phyloP scores from a whole-genome alignment of 1,140 invertebrate species.

The Monochamus saltuarius region DNA sequence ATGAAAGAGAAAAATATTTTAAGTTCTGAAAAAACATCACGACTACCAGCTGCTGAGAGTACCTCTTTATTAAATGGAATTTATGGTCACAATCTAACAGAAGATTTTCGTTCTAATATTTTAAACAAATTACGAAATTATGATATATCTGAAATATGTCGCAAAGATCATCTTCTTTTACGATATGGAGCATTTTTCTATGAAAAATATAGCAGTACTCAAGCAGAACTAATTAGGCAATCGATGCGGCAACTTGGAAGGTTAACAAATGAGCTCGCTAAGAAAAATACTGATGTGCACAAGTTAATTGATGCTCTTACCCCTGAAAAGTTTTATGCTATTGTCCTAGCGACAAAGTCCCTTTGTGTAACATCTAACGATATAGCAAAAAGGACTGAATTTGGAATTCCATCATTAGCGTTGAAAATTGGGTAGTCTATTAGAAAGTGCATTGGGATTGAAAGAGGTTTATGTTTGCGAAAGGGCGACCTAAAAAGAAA shows the following conservation, averaged over 20 bases:
- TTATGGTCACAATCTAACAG: constrained; percentile 4
- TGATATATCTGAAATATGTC: constrained; percentile 16
- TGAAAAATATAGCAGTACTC: constrained; percentile 21
- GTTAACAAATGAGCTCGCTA: constrained; percentile 8
- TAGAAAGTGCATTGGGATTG: constrained; percentile 18
- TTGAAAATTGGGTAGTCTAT: constrained; percentile 15
- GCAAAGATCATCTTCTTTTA: constrained; percentile 12
- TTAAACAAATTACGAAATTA: constrained; percentile 20
- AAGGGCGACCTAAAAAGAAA: constrained; percentile 16
- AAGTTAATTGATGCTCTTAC: constrained; percentile 14
- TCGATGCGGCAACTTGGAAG: constrained; percentile 19
- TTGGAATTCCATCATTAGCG: constrained; percentile 18
- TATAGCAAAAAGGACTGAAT: constrained; percentile 2
- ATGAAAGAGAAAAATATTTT: neutral
- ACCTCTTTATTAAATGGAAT: constrained; percentile 13
- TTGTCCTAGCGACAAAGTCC: constrained; percentile 9
- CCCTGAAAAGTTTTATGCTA: constrained; percentile 16
- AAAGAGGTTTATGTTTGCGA: constrained; percentile 14
- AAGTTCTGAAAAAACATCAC: neutral
- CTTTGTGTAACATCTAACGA: neutral
- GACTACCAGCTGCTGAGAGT: constrained; percentile 10
- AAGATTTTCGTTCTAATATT: constrained; percentile 15
- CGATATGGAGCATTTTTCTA: constrained; percentile 17
- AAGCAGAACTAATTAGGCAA: constrained; percentile 19
- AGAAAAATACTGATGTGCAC: neutral